Evolutionary conservation across 1,140 invertebrate genomes (phyloP).

Genomic region (Bombyx mandarina): DNA sequence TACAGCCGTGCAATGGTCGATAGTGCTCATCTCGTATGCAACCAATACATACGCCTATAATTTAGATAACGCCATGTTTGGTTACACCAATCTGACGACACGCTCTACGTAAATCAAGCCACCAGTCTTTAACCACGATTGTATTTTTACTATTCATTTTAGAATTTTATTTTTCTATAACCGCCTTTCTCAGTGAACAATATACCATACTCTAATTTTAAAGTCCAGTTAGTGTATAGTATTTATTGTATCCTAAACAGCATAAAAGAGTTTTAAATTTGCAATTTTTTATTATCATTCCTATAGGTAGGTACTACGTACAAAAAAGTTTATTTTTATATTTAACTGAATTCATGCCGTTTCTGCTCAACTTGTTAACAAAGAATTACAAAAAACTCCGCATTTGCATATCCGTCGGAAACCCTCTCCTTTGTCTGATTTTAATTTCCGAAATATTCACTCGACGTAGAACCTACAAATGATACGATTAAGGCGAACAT

Average conservation of each 20-base stretch:
- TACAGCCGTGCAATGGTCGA: conserved; percentile 30
- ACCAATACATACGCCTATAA: conserved; percentile 34
- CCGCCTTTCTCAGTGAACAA: no score
- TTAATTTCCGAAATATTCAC: conserved; percentile 28
- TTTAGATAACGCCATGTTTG: conserved; percentile 30
- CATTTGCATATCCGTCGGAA: conserved; percentile 20
- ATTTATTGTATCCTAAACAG: no score
- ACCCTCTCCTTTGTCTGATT: conserved; percentile 19
- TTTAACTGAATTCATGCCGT: conserved; percentile 12
- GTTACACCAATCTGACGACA: conserved; percentile 16
- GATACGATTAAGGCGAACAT: conserved; percentile 43
- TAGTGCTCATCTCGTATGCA: conserved; percentile 40
- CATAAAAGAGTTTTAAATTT: no score
- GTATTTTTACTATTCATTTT: background rate
- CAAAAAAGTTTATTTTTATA: no score
- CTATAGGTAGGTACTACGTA: no score
- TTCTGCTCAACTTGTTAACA: conserved; percentile 15
- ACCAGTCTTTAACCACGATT: conserved; percentile 10
- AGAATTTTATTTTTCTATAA: background rate
- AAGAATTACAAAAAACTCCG: conserved; percentile 21
- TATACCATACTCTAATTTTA: no score
- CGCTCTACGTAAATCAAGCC: conserved; percentile 23
- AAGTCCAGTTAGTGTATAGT: no score
- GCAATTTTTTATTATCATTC: no score
- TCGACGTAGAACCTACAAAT: conserved; percentile 36